These are phyloP conservation scores for Dryococelus australis DNA, from an alignment of 2,888 invertebrate genomes.

Conservation along the genomic window DNA sequence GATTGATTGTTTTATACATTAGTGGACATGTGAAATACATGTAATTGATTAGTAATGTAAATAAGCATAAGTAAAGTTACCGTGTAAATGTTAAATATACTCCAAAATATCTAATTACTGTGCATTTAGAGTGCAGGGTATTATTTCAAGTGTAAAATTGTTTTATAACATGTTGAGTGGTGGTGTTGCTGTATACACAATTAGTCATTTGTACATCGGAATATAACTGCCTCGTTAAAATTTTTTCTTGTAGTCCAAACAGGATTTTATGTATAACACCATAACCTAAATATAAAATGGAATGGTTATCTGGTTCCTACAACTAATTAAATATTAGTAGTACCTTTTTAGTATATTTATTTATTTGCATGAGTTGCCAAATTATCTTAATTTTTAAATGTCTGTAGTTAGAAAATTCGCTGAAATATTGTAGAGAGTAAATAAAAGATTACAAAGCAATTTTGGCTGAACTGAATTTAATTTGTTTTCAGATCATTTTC, in stretches of 20 bases:
- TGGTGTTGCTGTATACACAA: not conserved
- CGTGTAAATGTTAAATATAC: slow-evolving; percentile 16
- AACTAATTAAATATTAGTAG: not conserved
- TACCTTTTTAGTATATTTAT: not conserved
- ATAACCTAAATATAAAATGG: not conserved
- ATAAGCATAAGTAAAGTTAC: not conserved
- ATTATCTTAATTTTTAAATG: not conserved
- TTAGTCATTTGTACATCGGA: not conserved
- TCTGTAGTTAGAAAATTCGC: not conserved
- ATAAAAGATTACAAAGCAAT: too few species aligned
- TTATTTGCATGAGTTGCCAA: not conserved
- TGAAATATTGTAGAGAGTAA: too few species aligned
- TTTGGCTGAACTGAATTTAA: too few species aligned
- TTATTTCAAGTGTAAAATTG: not conserved
- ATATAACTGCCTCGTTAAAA: slow-evolving; percentile 6
- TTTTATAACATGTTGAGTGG: slow-evolving; percentile 6
- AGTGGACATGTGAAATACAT: not conserved
- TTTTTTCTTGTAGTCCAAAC: not conserved
- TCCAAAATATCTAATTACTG: not conserved
- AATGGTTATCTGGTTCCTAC: not conserved
- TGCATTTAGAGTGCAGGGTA: not conserved
- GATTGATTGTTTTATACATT: not conserved
- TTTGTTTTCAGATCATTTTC: too few species aligned
- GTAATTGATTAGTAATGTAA: not conserved
- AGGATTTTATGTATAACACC: not conserved